phyloP scores from a whole-genome alignment of 1,140 invertebrate genomes.

The Ceratosolen fusciceps region DNA sequence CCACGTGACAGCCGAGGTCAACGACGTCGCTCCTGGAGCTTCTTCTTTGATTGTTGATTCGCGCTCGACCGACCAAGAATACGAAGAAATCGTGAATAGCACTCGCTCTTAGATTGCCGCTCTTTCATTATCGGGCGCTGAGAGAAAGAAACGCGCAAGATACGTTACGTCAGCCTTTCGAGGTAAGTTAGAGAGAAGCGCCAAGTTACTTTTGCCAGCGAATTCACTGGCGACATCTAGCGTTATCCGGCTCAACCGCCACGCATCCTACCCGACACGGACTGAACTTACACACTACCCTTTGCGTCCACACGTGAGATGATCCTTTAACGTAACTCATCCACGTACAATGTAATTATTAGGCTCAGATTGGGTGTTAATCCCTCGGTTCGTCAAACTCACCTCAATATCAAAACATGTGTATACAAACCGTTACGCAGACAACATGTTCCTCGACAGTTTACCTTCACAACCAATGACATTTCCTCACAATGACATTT shows the following conservation, averaged over 20 bases:
- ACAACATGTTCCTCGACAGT: too few relatives aligned
- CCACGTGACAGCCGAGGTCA: constrained; percentile 9
- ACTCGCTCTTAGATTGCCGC: neutral
- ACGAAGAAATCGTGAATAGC: neutral
- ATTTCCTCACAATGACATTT: too few relatives aligned
- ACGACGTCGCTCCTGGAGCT: constrained; percentile 15
- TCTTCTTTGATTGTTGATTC: neutral
- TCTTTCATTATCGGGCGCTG: neutral
- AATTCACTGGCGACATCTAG: constrained; percentile 8
- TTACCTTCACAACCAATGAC: too few relatives aligned
- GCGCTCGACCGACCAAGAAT: neutral
- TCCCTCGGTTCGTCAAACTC: too few relatives aligned
- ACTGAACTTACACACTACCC: too few relatives aligned
- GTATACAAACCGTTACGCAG: too few relatives aligned
- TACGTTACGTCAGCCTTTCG: neutral
- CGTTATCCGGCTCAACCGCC: neutral
- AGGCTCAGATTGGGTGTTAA: too few relatives aligned
- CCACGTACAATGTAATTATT: too few relatives aligned
- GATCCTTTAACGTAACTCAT: too few relatives aligned
- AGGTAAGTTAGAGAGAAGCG: neutral
- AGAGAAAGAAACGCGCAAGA: neutral
- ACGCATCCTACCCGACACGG: too few relatives aligned
- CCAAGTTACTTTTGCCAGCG: neutral
- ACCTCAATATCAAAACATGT: too few relatives aligned
- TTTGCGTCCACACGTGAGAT: too few relatives aligned